Conservation (phyloP, 2,888 invertebrate genomes). For the Mystacides longicornis region DNA sequence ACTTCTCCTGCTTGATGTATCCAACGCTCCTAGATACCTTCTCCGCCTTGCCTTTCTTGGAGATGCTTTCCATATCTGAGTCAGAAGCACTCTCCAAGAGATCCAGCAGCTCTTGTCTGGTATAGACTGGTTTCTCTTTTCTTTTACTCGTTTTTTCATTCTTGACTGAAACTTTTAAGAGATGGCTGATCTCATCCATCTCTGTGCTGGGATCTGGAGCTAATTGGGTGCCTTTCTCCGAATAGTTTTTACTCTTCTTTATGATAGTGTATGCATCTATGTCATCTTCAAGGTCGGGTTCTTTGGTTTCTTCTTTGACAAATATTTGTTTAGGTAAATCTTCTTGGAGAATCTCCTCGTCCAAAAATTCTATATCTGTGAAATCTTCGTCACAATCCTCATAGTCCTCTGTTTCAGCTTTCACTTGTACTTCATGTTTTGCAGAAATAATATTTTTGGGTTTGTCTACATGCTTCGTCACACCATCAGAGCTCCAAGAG, state of each 20-base stretch:
- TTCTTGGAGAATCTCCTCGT: constrained; percentile 9
- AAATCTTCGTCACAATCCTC: constrained; percentile 7
- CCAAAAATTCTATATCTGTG: constrained; percentile 12
- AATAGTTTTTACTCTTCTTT: neutral
- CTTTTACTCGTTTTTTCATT: neutral
- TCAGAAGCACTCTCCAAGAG: constrained; percentile 18
- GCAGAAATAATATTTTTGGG: neutral
- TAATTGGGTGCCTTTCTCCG: neutral
- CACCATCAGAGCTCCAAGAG: neutral
- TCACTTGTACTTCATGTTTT: too few relatives aligned
- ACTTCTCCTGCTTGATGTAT: neutral
- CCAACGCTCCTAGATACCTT: neutral
- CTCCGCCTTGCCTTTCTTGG: neutral
- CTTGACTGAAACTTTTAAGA: neutral
- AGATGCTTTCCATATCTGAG: constrained; percentile 6
- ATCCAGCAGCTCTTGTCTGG: constrained; percentile 19
- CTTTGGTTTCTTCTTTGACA: constrained; percentile 7
- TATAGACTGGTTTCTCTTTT: constrained; percentile 19
- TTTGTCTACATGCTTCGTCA: neutral
- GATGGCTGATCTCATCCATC: neutral
- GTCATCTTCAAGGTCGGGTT: constrained; percentile 22
- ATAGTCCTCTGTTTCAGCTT: too few relatives aligned
- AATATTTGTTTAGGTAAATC: neutral
- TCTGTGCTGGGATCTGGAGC: neutral
- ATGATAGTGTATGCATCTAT: constrained; percentile 9